Base-by-base conservation (phyloP, 2,797 vertebrate genomes). In the Coreius guichenoti region DNA sequence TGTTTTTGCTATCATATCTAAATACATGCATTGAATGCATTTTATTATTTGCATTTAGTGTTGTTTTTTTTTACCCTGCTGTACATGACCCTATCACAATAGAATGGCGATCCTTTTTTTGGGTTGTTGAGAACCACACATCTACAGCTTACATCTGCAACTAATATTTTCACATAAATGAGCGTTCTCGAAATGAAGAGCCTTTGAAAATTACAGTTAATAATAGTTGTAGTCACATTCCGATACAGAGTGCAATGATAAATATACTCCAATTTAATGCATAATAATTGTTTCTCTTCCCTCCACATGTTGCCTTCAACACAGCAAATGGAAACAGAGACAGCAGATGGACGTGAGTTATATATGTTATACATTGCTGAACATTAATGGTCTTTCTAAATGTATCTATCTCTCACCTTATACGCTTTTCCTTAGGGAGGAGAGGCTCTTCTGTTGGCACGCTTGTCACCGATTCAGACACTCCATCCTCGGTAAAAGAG, bases 361-460 rank as follows among this genome's bases (percentile, higher is more conserved):
- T 47, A 33, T 12, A 79, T 45, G 8, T 69, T 13, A 21, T n/a
- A n/a, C 26, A 49, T 23, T 65, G 4, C 26, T 47, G 17, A 23
- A 72, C 33, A 13, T 8, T 19, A 54, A 51, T 51, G 29, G 9
- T 79, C 29, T 68, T 49, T 23, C 9, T 19, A 2, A 11, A 26
- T 5, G 16, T 77, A 16, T 39, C 13, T 58, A 14, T 31, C 43
- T 31, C 17, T 79, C 7, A 72, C 12, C 26, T 7, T 19, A 9
- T 61, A 13, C 21, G 5, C 12, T 76, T 45, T 84, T 33, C 12
- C 7, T 73, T 58, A 84, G 82, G 11, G 12, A 84, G 82, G 14
- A 84, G 74, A 70, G 1, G 0, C 36, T 72, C n/a, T 56, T 39
- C 36, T 39, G 21, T 7, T 56, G 11, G 1, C 13, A 21, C 5